Base-by-base conservation (phyloP, 2,888 invertebrate species). In the Zootermopsis nevadensis region DNA sequence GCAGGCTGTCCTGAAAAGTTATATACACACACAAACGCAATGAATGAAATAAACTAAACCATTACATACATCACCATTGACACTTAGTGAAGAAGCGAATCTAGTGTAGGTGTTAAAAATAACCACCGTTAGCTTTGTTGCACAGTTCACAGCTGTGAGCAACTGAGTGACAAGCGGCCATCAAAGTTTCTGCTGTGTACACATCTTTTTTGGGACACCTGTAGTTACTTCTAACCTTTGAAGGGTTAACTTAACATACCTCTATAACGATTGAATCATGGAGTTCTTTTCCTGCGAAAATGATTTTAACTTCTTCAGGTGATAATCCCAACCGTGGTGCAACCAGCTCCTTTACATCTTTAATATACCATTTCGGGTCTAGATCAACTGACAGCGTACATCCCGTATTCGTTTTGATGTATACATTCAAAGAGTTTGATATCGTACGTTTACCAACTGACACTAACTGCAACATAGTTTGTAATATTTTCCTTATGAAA, bases 251-350 rank as follows among this genome's bases (percentile, higher is more conserved):
- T 19, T 48, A 48, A 31, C 88, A 86, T 89, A 94, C 95, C 89
- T 94, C 92, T 85, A 95, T 92, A 53, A 92, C 92, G 48, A 93
- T 93, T 0, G 93, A 91, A 89, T 95, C 94, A 86, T 93, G 93
- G 2, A 95, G 89, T 87, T 95, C 95, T 88, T 94, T 95, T 3
- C 95, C 95, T 60, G 95, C 95, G 88, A 95, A 94, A 87, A 95
- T 95, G 82, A 95, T 94, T 89, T 94, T 95, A 0, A 95, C 92
- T 87, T 95, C 94, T 67, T 93, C 92, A 0, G 94, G 93, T 76
- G 91, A 90, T 79, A 94, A 89, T 0, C 94, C 94, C 85, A 95
- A 88, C 88, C 93, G 92, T 0, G 93, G 93, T 0, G 94, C 95
- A 2, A 95, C 92, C 69, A 93, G 89, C 88, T 94, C 93, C 88